These are phyloP conservation scores for Taxidea taxus DNA, from an alignment of 2,113 vertebrate species.

Conservation along the genomic window DNA sequence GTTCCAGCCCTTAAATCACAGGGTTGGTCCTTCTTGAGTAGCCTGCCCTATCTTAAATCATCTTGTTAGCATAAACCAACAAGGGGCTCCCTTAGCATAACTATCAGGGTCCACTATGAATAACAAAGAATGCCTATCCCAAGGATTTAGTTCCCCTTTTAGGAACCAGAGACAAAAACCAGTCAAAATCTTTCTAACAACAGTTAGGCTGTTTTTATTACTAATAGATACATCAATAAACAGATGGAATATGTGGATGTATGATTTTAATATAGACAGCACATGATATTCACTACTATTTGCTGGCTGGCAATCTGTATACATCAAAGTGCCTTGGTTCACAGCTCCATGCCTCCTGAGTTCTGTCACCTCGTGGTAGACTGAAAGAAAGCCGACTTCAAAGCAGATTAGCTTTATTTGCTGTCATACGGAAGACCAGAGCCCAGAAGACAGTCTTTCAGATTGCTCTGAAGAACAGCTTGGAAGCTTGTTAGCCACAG, in stretches of 20 bases:
- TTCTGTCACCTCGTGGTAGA: neutral
- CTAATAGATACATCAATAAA: neutral
- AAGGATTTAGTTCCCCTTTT: neutral
- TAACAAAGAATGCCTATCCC: neutral
- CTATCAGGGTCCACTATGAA: neutral
- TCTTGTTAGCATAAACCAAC: neutral
- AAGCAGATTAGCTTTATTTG: neutral
- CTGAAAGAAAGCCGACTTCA: neutral
- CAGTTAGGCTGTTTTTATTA: neutral
- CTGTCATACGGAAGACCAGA: neutral
- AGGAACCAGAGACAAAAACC: neutral
- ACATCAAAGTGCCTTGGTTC: neutral
- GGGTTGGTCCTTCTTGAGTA: neutral
- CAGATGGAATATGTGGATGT: neutral
- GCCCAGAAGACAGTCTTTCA: neutral
- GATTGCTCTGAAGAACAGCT: neutral
- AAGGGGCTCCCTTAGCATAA: neutral
- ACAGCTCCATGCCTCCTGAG: neutral
- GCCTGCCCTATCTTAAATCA: neutral
- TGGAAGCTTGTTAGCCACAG: neutral
- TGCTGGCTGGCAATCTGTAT: neutral
- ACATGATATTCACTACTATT: neutral
- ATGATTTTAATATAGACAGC: neutral
- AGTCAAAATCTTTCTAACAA: neutral
- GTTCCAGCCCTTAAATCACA: neutral